A percentile compares a stretch with the other conserved stretches of the same genome.
Evolutionary conservation across 2,888 invertebrate genomes (phyloP).

Genomic region (Venusia cambrica): DNA sequence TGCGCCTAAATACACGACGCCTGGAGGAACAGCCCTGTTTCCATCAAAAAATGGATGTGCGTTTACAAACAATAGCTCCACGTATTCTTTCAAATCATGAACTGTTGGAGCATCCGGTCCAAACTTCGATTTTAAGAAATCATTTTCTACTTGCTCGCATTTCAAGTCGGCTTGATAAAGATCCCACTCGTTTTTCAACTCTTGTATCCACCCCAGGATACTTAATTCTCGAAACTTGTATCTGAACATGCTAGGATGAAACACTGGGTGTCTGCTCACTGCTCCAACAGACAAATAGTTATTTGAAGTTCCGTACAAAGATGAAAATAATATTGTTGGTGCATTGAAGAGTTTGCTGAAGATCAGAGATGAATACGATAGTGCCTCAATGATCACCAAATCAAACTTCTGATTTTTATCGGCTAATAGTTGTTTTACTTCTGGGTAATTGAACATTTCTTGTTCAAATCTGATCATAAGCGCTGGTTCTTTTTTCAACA

Average conservation of each 20-base stretch:
- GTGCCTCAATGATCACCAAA: slow-evolving; percentile 36
- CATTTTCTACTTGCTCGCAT: slow-evolving; percentile 26
- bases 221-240: slow-evolving; percentile 26
- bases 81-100: slow-evolving; percentile 33
- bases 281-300: slow-evolving; percentile 34
- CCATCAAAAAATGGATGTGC: slow-evolving; percentile 34
- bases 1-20: slow-evolving; percentile 37
- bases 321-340: slow-evolving; percentile 36
- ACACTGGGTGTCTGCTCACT: slow-evolving; percentile 31
- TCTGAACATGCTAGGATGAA: slow-evolving; percentile 31
- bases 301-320: slow-evolving; percentile 30
- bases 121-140: slow-evolving; percentile 31
- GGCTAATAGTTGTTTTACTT: slow-evolving; percentile 30
- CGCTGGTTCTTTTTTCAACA: too few relatives aligned
- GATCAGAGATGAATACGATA: slow-evolving; percentile 28
- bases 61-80: slow-evolving; percentile 41
- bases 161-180: slow-evolving; percentile 13
- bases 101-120: slow-evolving; percentile 34
- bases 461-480: too few relatives aligned
- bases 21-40: slow-evolving; percentile 44
- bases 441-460: too few relatives aligned
- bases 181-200: slow-evolving; percentile 30
- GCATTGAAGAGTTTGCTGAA: slow-evolving; percentile 37
- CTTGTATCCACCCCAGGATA: slow-evolving; percentile 28
- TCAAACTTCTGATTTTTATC: slow-evolving; percentile 41